phyloP scores from a whole-genome alignment of 2,797 vertebrate genomes.

The Sebastes taczanowskii region DNA sequence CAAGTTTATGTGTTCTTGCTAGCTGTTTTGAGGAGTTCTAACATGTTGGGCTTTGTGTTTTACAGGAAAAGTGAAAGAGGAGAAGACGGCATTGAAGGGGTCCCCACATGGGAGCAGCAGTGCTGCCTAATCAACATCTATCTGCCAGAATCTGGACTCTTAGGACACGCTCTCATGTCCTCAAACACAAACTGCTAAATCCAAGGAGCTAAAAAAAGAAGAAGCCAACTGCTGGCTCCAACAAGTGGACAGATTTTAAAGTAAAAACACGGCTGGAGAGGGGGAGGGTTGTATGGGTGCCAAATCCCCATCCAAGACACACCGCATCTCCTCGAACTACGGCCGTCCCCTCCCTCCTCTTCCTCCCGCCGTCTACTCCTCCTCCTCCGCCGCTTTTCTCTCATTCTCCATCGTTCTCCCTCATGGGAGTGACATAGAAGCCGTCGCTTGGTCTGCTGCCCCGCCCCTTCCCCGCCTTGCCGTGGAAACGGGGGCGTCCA shows the following conservation, averaged over 20 bases:
- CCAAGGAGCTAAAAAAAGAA: conserved; percentile 59
- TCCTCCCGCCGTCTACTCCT: conserved; percentile 3
- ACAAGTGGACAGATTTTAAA: conserved; percentile 55
- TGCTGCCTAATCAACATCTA: conserved; percentile 36
- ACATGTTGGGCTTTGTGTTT: conserved; percentile 55
- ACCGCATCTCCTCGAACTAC: conserved; percentile 32
- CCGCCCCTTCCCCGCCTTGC: conserved; percentile 51
- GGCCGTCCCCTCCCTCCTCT: conserved; percentile 28
- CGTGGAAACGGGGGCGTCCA: conserved; percentile 58
- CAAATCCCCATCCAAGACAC: conserved; percentile 59
- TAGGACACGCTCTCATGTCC: conserved; percentile 60
- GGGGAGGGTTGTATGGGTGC: conserved; percentile 70
- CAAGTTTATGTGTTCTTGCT: neutral
- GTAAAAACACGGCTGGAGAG: conserved; percentile 48
- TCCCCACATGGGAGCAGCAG: conserved; percentile 49
- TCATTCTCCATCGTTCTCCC: conserved; percentile 66
- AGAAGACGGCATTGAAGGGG: conserved; percentile 16
- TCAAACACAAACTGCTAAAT: conserved; percentile 56
- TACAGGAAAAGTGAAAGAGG: conserved; percentile 52
- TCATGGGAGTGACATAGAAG: conserved; percentile 80
- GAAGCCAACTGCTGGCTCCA: conserved; percentile 47
- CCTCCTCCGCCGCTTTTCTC: conserved; percentile 22
- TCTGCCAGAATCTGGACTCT: conserved; percentile 48
- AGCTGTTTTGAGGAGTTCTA: conserved; percentile 23
- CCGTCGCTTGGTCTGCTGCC: conserved; percentile 51